Evolutionary conservation across 2,888 invertebrate species (phyloP), one percentile per base, ranked within the genome.

Genomic region (Caenorhabditis drosophilae): DNA sequence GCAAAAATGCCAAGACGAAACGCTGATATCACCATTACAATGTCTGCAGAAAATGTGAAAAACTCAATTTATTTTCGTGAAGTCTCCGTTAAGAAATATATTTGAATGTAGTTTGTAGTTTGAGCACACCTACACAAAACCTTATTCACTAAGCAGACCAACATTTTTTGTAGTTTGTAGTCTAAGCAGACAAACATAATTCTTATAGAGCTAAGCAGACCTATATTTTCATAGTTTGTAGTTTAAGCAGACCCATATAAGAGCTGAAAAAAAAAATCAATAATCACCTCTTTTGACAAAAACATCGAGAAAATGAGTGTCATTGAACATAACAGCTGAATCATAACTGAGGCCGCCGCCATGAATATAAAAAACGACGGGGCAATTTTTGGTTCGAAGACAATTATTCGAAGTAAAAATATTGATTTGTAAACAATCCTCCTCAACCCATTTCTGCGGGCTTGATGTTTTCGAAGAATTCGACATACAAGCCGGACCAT

Each of bases 291-390:
- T 47, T 12, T n/a, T 15, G 3, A 16, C 7, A 31, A 47, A 47
- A 2, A 23, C 4, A 7, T 62, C 52, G 27, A 69, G 40, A 9
- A 79, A 45, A 48, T 50, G 55, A 1, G 68, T 66, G 41, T 80
- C 79, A 44, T 76, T 71, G 63, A 78, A 80, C 79, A 78, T 78
- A 9, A 76, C 74, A 1, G 79, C 78, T 6, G 77, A 77, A 34
- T 79, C 79, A 53, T 74, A 79, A 26, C 54, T 63, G 31, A 79
- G 52, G 3, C 53, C 70, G n/a, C 80, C 80, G 6, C 80, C 80
- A 42, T 80, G 80, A 12, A 80, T 42, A 52, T 80, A 80, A 25
- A 67, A 63, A 2, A 73, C 62, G 1, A 78, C 70, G 4, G 79
- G 70, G 41, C 80, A 80, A 16, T 61, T 51, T 20, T 55, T 47